phyloP scores from a whole-genome alignment of 2,113 vertebrate species.

The Pomatorhinus ruficollis region DNA sequence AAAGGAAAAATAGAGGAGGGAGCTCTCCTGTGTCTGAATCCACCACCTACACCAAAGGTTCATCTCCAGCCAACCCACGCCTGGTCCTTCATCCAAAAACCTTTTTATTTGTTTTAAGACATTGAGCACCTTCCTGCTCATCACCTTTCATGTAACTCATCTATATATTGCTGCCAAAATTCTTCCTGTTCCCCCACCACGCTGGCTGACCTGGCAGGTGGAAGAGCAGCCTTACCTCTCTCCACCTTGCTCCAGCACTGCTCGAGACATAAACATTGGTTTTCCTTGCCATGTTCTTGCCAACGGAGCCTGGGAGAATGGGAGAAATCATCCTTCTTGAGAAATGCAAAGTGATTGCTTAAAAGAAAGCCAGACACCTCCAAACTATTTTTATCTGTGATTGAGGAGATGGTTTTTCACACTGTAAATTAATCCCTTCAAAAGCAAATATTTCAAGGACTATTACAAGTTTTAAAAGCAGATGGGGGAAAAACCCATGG shows the following conservation, averaged over 20 bases:
- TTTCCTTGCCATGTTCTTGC: conserved; percentile 92
- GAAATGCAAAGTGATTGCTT: not conserved
- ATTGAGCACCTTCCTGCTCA: not conserved
- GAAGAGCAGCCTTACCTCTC: conserved; percentile 83
- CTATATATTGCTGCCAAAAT: rapidly evolving
- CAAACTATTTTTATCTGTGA: not conserved
- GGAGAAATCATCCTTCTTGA: not conserved
- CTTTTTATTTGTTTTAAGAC: not conserved
- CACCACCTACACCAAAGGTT: not conserved
- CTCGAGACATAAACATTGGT: conserved; percentile 94
- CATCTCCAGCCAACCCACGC: rapidly evolving
- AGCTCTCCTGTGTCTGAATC: not conserved
- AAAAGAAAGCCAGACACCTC: not conserved
- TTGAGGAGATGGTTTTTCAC: not conserved
- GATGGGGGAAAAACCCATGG: not conserved
- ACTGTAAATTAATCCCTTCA: not conserved
- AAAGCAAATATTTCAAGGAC: not conserved
- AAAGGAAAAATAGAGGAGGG: not conserved
- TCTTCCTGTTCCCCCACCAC: not conserved
- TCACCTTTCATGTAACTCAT: not conserved
- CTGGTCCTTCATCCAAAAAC: not conserved
- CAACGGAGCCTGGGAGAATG: conserved; percentile 83
- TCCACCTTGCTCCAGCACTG: conserved; percentile 92
- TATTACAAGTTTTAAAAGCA: not conserved
- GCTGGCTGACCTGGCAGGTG: not conserved